Evolutionary conservation across 2,888 invertebrate species (phyloP), one percentile per base, ranked within the genome.

Genomic region (Alcis repandata): DNA sequence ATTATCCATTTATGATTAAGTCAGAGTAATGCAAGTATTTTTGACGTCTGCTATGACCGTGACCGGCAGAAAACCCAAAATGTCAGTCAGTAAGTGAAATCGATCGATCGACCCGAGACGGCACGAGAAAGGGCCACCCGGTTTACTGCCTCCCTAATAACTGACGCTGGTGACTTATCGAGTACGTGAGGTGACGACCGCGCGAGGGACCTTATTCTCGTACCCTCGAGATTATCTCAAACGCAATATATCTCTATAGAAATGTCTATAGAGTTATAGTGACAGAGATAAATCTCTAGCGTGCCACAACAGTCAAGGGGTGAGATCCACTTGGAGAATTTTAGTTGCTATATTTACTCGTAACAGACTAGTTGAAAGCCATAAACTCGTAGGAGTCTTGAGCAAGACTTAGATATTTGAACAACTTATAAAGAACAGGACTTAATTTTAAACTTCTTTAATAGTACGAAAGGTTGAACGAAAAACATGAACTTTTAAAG

Each of bases 101-200:
- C 33, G 51, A 57, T 63, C n/a, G n/a, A n/a, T 10, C 19, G 7
- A 1, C 10, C 17, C 41, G 51, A 41, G 36, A 49, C 54, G 32
- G 38, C 6, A 13, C 45, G 3, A 10, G 15, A 27, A 19, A 60
- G 13, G 43, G 15, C 13, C n/a, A n/a, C n/a, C 41, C 41, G 17
- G 51, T 22, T 52, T 52, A 46, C 46, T 33, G 41, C 22, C 41
- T 49, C 33, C 58, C 33, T 41, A 46, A 54, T 54, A 59, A 15
- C 17, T 51, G 41, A 43, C 20, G 17, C 56, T 15, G 48, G 36
- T 17, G 36, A 52, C 45, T 52, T 60, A 52, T 53, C 2, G 40
- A 10, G 53, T 51, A 56, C 56, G 54, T 56, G 62, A 56, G 54
- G 40, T n/a, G n/a, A 52, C 11, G 19, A 13, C 38, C 27, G 11